These are phyloP conservation scores for Scaeva pyrastri DNA, from an alignment of 2,888 invertebrate genomes.

Conservation along the genomic window DNA sequence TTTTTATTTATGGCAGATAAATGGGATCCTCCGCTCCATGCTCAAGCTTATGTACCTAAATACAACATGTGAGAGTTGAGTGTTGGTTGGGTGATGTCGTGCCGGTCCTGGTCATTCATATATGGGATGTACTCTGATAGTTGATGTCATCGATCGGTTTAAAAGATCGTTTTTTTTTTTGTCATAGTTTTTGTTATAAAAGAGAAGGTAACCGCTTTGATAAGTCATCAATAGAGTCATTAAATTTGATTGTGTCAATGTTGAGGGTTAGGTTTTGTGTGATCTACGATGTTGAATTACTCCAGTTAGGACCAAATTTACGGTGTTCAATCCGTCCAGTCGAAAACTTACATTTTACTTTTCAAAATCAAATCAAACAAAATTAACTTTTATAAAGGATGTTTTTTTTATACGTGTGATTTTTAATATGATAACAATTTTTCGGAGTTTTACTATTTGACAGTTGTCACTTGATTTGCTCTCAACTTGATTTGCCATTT, in stretches of 20 bases:
- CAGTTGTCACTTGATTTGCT: too few species aligned
- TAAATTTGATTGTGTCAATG: constrained; percentile 52
- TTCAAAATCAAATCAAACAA: too few species aligned
- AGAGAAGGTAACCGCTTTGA: constrained; percentile 26
- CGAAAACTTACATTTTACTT: too few species aligned
- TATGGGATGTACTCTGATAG: neutral
- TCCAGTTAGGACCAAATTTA: neutral
- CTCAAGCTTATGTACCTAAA: too few species aligned
- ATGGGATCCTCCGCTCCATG: constrained; percentile 43
- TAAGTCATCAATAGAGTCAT: constrained; percentile 57
- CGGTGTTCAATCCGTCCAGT: too few species aligned
- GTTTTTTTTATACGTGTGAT: too few species aligned
- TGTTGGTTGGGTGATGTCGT: neutral
- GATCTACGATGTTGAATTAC: neutral
- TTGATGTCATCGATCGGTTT: neutral
- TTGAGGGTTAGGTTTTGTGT: neutral
- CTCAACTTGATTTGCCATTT: too few species aligned
- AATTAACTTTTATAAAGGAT: too few species aligned
- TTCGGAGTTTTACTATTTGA: too few species aligned
- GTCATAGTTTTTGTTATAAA: neutral
- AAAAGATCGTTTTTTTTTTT: constrained; percentile 1
- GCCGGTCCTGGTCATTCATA: neutral
- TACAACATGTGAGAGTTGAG: constrained; percentile 29
- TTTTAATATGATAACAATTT: too few species aligned
- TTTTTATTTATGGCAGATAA: constrained; percentile 74